These are phyloP conservation scores for Pao palembangensis DNA, from an alignment of 2,113 vertebrate genomes.

Conservation along the genomic window DNA sequence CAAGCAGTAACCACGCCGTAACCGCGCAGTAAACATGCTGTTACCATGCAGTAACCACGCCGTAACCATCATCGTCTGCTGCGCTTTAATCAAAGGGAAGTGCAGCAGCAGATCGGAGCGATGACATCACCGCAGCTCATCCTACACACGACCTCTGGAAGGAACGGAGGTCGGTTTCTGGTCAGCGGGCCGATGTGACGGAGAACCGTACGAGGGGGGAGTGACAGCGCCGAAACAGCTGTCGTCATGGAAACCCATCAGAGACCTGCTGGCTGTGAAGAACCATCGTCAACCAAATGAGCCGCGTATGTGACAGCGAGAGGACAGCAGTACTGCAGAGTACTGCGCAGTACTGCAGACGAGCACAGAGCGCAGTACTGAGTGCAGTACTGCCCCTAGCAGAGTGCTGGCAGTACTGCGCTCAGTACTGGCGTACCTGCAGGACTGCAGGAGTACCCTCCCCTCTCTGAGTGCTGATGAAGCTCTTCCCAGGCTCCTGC, in stretches of 20 bases:
- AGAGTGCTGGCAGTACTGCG: too few relatives aligned
- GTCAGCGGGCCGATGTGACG: not conserved
- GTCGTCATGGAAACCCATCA: slow-evolving; percentile 56
- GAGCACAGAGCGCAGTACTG: too few relatives aligned
- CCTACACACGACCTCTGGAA: not conserved
- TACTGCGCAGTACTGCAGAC: slow-evolving; percentile 3
- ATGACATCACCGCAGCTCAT: too few relatives aligned
- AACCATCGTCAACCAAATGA: slow-evolving; percentile 51
- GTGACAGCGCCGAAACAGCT: slow-evolving; percentile 34
- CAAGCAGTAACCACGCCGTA: too few relatives aligned
- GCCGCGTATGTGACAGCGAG: slow-evolving; percentile 50
- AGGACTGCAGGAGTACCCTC: not conserved
- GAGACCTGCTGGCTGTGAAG: slow-evolving; percentile 61
- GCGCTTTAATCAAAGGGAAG: too few relatives aligned
- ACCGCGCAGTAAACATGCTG: too few relatives aligned
- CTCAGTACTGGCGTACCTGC: too few relatives aligned
- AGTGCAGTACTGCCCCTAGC: too few relatives aligned
- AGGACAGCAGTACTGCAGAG: slow-evolving; percentile 25
- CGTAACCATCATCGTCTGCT: too few relatives aligned
- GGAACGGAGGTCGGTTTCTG: not conserved
- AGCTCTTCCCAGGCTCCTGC: slow-evolving; percentile 66
- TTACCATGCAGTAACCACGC: too few relatives aligned
- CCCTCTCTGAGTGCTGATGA: slow-evolving; percentile 66
- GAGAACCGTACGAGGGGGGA: slow-evolving; percentile 6
- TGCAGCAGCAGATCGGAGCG: too few relatives aligned